Evolutionary conservation across 2,888 invertebrate species (phyloP), one percentile per base, ranked within the genome.

Genomic region (Octonoba sinensis): DNA sequence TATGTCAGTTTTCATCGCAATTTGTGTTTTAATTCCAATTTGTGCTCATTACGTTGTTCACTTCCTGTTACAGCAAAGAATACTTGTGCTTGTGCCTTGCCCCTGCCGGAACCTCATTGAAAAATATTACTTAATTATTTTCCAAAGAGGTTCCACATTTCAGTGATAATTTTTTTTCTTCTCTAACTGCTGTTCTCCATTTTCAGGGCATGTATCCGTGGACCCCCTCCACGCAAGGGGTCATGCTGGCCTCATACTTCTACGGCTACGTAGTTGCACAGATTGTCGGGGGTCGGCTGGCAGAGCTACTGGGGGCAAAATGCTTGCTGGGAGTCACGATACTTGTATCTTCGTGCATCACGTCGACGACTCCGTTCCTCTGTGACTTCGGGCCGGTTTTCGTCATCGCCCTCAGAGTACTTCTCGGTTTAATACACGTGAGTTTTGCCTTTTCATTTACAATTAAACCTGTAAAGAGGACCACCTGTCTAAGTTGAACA

Each of bases 261-360:
- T 79, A 83, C 22, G 78, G 78, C 6, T 83, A 83, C 22, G 75
- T 78, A 2, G 24, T 78, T 1, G 57, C 83, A 1, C 83, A 78
- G 46, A 46, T 83, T 8, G 54, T 83, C 16, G 83, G 83, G 4
- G 78, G 83, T 15, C 56, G 70, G 13, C 18, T 78, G 2, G 73
- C 74, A 1, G 78, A 74, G 11, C 44, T 20, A 6, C 44, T 78
- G 1, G 83, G 83, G 13, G 83, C 83, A 0, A 70, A 70, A 22
- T 27, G 69, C 2, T 65, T 83, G 8, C 74, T 83, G 15, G 78
- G 74, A 11, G 67, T 44, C 1, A 72, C 83, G 8, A 60, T 72
- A 4, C 15, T 83, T 3, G 3, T 78, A 1, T 78, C 83, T 0
- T 74, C 83, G 12, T 13, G 78, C 22, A 36, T 78, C 6, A 64